phyloP scores from a whole-genome alignment of 2,888 invertebrate species.

The Marronus borbonicus region DNA sequence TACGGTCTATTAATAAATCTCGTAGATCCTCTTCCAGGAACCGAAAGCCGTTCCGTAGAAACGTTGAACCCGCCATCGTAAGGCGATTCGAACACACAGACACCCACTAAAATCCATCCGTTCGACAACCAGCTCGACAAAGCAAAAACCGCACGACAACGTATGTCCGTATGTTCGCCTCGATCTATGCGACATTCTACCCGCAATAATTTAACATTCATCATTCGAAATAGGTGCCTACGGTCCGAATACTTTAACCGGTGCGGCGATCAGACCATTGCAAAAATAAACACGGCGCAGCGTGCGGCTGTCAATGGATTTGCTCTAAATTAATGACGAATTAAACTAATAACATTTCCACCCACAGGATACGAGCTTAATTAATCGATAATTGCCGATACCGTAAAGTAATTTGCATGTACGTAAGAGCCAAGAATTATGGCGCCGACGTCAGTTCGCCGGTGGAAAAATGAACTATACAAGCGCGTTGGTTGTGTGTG shows the following conservation, averaged over 20 bases:
- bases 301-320: not conserved
- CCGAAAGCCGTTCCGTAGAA: too few relatives aligned
- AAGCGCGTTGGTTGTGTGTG: too few relatives aligned
- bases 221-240: too few relatives aligned
- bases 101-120: not conserved
- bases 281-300: not conserved
- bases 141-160: not conserved
- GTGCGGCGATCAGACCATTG: too few relatives aligned
- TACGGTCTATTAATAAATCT: too few relatives aligned
- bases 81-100: not conserved
- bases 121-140: too few relatives aligned
- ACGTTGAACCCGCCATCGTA: too few relatives aligned
- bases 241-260: too few relatives aligned
- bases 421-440: constrained; percentile 21
- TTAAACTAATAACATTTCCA: constrained; percentile 48
- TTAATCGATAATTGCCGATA: constrained; percentile 50
- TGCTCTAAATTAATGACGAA: constrained; percentile 30
- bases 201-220: constrained; percentile 3
- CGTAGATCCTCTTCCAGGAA: too few relatives aligned
- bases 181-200: not conserved
- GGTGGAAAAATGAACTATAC: not conserved
- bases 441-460: constrained; percentile 18
- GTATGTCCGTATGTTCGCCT: too few relatives aligned
- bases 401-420: constrained; percentile 48
- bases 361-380: constrained; percentile 45